Percentiles rank a stretch among this genome's conserved stretches.
Evolutionary conservation across 2,888 invertebrate genomes (phyloP).

Genomic region (Eurois occulta): DNA sequence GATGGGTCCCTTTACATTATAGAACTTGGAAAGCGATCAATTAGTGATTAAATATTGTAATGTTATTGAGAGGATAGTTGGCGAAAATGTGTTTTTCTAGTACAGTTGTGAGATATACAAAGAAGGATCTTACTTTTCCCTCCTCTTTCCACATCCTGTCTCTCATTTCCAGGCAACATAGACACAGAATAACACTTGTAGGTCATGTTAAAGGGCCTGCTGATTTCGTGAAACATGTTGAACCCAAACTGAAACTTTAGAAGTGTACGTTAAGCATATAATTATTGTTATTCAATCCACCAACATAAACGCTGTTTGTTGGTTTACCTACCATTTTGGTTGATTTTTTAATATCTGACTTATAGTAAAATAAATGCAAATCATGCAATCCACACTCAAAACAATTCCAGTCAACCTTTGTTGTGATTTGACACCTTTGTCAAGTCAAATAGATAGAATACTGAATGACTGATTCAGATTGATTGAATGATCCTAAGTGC

Average conservation of each 20-base stretch:
- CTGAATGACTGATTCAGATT: not conserved
- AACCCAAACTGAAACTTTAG: slow-evolving; percentile 95
- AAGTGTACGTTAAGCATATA: slow-evolving; percentile 75
- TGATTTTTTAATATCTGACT: slow-evolving; percentile 59
- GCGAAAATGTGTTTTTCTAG: not conserved
- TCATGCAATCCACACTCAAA: slow-evolving; percentile 73
- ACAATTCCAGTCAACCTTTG: slow-evolving; percentile 65
- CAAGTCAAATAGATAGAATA: not conserved
- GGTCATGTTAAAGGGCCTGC: slow-evolving; percentile 95
- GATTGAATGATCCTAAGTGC: not conserved
- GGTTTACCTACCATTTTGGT: slow-evolving; percentile 75
- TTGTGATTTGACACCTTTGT: slow-evolving; percentile 65
- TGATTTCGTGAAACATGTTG: slow-evolving; percentile 96
- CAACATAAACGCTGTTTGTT: slow-evolving; percentile 16
- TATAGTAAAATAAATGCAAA: slow-evolving; percentile 77
- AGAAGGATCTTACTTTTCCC: slow-evolving; percentile 95
- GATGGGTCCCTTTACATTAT: not conserved
- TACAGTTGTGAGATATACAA: not conserved
- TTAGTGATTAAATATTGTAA: not conserved
- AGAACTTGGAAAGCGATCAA: not conserved
- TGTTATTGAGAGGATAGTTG: not conserved
- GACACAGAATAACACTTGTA: slow-evolving; percentile 98
- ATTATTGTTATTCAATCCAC: slow-evolving; percentile 54
- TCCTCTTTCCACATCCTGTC: slow-evolving; percentile 98
- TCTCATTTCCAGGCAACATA: slow-evolving; percentile 98